phyloP scores from a whole-genome alignment of 2,888 invertebrate species.

The Nematopogon swammerdamellus region DNA sequence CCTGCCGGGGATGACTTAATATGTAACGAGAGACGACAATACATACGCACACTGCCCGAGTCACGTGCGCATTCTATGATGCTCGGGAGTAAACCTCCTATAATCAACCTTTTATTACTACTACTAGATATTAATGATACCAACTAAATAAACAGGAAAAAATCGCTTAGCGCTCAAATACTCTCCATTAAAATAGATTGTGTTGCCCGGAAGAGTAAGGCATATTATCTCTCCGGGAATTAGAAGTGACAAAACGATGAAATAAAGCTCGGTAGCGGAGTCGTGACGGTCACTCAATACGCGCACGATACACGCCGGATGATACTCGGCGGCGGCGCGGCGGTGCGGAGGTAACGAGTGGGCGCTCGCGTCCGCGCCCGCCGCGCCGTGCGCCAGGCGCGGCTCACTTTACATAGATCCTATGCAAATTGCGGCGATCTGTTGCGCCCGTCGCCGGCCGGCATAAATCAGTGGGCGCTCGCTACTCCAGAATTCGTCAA shows the following conservation, averaged over 20 bases:
- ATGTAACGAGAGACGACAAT: no score
- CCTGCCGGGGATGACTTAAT: no score
- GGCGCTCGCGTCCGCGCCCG: no score
- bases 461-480: slow-evolving; percentile 27
- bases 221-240: not conserved
- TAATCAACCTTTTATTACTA: no score
- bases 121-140: no score
- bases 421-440: slow-evolving; percentile 43
- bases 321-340: not conserved
- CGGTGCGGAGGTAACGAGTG: slow-evolving; percentile 26
- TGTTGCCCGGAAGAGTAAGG: no score
- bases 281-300: not conserved
- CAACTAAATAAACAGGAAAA: no score
- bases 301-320: not conserved
- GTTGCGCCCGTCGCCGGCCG: slow-evolving; percentile 18
- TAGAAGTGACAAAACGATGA: not conserved
- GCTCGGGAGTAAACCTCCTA: no score
- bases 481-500: slow-evolving; percentile 32
- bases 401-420: slow-evolving; percentile 31
- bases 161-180: no score
- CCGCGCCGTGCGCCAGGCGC: slow-evolving; percentile 34
- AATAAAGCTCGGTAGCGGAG: not conserved
- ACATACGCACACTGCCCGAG: no score
- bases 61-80: no score
- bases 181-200: no score